phyloP scores from a whole-genome alignment of 2,797 vertebrate genomes.

The Hozukius guyotensis region DNA sequence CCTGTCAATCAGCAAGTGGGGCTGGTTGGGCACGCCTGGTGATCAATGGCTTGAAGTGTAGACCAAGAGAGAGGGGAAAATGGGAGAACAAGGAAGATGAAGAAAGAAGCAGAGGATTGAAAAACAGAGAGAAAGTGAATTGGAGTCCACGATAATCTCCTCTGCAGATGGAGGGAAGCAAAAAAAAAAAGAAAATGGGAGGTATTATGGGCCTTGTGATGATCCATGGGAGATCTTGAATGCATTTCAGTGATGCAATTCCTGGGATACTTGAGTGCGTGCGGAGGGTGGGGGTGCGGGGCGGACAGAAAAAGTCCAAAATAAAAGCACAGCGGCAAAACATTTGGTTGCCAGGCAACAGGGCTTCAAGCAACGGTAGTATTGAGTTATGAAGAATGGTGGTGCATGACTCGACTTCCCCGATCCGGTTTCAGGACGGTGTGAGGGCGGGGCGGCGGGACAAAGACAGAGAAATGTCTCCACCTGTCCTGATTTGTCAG shows the following conservation, averaged over 20 bases:
- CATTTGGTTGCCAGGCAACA: slow-evolving; percentile 83
- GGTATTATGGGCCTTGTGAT: slow-evolving; percentile 37
- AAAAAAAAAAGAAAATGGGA: slow-evolving; percentile 11
- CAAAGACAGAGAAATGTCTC: slow-evolving; percentile 64
- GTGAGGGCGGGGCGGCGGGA: slow-evolving; percentile 10
- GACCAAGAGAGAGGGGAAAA: slow-evolving; percentile 5
- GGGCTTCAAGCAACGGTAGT: slow-evolving; percentile 63
- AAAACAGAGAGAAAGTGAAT: slow-evolving; percentile 37
- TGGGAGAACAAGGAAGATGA: not conserved
- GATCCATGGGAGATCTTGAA: slow-evolving; percentile 62
- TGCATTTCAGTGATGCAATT: slow-evolving; percentile 72
- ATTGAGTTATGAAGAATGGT: slow-evolving; percentile 70
- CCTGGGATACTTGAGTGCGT: slow-evolving; percentile 42
- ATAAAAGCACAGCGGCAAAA: slow-evolving; percentile 75
- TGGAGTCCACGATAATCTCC: slow-evolving; percentile 32
- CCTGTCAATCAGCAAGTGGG: slow-evolving; percentile 43
- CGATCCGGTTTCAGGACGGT: slow-evolving; percentile 79
- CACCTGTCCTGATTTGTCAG: slow-evolving; percentile 80
- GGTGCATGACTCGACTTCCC: slow-evolving; percentile 73
- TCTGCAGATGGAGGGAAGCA: slow-evolving; percentile 32
- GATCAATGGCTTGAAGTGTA: slow-evolving; percentile 46
- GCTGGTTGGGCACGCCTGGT: not conserved
- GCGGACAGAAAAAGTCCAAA: slow-evolving; percentile 49
- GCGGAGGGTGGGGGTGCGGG: not conserved
- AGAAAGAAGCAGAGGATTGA: not conserved